These are phyloP conservation scores for Agrochola lota DNA, from an alignment of 2,888 invertebrate species.

Conservation along the genomic window DNA sequence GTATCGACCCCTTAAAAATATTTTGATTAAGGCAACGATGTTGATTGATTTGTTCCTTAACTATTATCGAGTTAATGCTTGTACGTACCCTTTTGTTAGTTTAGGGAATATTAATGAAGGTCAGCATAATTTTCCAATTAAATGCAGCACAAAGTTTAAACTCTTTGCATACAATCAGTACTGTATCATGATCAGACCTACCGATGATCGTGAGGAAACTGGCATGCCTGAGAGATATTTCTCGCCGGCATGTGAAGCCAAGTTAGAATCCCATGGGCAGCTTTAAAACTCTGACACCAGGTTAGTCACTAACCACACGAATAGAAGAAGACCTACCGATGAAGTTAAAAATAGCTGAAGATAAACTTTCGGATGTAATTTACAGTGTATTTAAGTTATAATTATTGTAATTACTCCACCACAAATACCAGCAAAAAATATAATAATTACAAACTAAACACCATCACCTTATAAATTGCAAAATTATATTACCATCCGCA, in stretches of 20 bases:
- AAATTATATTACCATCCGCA: constrained; percentile 39
- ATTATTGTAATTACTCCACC: background rate
- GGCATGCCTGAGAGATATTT: too few relatives aligned
- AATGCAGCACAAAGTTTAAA: background rate
- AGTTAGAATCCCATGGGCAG: too few relatives aligned
- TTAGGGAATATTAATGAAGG: background rate
- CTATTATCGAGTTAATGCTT: background rate
- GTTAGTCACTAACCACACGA: too few relatives aligned
- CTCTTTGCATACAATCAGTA: background rate
- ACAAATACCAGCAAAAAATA: background rate
- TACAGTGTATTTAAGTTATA: background rate
- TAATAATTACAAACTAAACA: constrained; percentile 27
- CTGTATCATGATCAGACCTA: background rate
- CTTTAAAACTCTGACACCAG: too few relatives aligned
- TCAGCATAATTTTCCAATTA: background rate
- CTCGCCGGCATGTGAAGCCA: too few relatives aligned
- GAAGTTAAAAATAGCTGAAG: too few relatives aligned
- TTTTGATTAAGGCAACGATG: background rate
- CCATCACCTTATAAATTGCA: constrained; percentile 21
- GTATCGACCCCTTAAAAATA: too few relatives aligned
- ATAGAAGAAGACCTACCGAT: too few relatives aligned
- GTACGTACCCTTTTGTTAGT: background rate
- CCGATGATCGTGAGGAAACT: too few relatives aligned
- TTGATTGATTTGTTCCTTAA: background rate
- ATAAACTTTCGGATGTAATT: background rate